Evolutionary conservation across 2,797 vertebrate species (phyloP).

Genomic region (Propithecus perrieri): DNA sequence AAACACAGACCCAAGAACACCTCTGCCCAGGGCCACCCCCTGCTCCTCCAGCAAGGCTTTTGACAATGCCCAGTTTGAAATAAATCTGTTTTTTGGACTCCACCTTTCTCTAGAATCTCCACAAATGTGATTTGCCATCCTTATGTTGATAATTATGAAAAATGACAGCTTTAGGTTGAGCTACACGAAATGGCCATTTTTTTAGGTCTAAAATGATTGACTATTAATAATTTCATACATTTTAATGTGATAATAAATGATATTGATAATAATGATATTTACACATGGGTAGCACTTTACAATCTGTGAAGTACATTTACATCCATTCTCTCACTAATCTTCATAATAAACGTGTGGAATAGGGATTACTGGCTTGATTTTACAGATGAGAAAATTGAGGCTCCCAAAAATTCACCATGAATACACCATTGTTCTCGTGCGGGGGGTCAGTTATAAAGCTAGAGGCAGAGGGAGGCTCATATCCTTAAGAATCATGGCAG

Average conservation of each 20-base stretch:
- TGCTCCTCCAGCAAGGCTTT: neutral
- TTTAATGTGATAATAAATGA: neutral
- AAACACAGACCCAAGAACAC: neutral
- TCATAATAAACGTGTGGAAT: neutral
- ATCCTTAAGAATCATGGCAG: neutral
- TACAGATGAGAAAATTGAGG: neutral
- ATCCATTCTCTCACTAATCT: neutral
- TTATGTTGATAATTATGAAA: neutral
- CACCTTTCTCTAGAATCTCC: neutral
- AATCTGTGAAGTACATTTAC: neutral
- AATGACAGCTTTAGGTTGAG: neutral
- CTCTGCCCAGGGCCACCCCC: neutral
- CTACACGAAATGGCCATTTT: neutral
- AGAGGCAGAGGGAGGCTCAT: neutral
- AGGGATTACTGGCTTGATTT: neutral
- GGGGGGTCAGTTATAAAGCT: constrained; percentile 66
- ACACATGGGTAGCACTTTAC: neutral
- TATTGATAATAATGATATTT: neutral
- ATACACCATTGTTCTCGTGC: constrained; percentile 51
- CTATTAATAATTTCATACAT: neutral
- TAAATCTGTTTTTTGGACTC: neutral
- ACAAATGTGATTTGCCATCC: neutral
- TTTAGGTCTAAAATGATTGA: neutral
- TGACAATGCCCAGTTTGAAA: neutral
- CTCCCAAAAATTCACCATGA: constrained; percentile 66